phyloP scores from a whole-genome alignment of 2,888 invertebrate species.

The Lochmaea capreae region DNA sequence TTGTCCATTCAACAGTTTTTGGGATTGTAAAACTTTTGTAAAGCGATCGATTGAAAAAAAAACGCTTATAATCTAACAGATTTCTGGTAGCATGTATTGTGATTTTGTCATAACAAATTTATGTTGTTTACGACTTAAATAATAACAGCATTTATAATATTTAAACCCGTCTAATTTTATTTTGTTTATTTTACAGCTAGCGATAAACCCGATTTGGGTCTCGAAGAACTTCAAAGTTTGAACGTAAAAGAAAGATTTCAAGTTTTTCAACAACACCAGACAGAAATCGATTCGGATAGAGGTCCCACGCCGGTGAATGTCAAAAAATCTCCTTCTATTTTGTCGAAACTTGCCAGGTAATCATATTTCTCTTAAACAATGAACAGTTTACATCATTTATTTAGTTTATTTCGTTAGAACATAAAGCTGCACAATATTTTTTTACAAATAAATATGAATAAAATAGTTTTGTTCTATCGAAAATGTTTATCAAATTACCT shows the following conservation, averaged over 20 bases:
- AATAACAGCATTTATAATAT: background rate
- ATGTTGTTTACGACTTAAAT: background rate
- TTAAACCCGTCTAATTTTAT: background rate
- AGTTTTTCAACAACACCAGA: conserved; percentile 78
- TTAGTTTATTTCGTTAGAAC: background rate
- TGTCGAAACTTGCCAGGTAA: conserved; percentile 85
- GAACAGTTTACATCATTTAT: background rate
- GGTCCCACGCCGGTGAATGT: conserved; percentile 69
- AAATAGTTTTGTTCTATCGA: too few relatives aligned
- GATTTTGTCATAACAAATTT: conserved; percentile 4
- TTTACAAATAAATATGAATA: too few relatives aligned
- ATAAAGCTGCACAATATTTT: too few relatives aligned
- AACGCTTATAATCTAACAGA: too few relatives aligned
- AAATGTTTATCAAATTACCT: too few relatives aligned
- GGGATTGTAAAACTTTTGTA: too few relatives aligned
- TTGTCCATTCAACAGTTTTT: too few relatives aligned
- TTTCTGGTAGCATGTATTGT: background rate
- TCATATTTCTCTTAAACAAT: conserved; percentile 46
- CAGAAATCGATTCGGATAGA: conserved; percentile 66
- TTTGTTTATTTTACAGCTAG: conserved; percentile 71
- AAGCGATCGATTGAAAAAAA: too few relatives aligned
- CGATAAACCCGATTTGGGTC: conserved; percentile 86
- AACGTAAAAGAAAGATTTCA: conserved; percentile 89
- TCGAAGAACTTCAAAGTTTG: conserved; percentile 83
- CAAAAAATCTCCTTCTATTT: conserved; percentile 78